Evolutionary conservation across 2,797 vertebrate genomes (phyloP).

Genomic region (Smutsia gigantea): DNA sequence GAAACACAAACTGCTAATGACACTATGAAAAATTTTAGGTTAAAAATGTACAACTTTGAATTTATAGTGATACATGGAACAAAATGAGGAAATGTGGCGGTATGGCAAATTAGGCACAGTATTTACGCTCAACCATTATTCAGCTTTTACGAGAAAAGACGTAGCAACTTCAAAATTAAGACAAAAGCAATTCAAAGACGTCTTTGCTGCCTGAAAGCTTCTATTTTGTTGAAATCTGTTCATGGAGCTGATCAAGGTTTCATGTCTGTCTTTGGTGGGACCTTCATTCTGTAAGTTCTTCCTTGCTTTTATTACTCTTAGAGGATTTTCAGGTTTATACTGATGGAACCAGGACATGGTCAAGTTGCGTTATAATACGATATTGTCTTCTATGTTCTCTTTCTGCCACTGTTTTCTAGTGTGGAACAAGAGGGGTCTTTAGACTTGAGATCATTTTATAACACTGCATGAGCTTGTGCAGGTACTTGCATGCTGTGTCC

Average conservation of each 20-base stretch:
- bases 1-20: neutral
- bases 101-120: slow-evolving; percentile 28
- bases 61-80: neutral
- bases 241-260: neutral
- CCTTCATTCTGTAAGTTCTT: neutral
- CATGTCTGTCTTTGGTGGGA: neutral
- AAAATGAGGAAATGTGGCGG: neutral
- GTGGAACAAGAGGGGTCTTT: neutral
- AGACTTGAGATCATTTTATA: slow-evolving; percentile 21
- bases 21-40: neutral
- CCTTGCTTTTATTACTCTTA: neutral
- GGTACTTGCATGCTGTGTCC: neutral
- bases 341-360: neutral
- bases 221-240: slow-evolving; percentile 29
- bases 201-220: neutral
- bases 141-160: slow-evolving; percentile 40
- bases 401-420: neutral
- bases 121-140: slow-evolving; percentile 41
- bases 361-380: neutral
- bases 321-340: slow-evolving; percentile 6
- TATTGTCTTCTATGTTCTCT: neutral
- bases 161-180: slow-evolving; percentile 50
- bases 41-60: slow-evolving; percentile 26
- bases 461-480: neutral
- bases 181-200: slow-evolving; percentile 19